phyloP scores from a whole-genome alignment of 2,888 invertebrate genomes.

The Colostygia pectinataria region DNA sequence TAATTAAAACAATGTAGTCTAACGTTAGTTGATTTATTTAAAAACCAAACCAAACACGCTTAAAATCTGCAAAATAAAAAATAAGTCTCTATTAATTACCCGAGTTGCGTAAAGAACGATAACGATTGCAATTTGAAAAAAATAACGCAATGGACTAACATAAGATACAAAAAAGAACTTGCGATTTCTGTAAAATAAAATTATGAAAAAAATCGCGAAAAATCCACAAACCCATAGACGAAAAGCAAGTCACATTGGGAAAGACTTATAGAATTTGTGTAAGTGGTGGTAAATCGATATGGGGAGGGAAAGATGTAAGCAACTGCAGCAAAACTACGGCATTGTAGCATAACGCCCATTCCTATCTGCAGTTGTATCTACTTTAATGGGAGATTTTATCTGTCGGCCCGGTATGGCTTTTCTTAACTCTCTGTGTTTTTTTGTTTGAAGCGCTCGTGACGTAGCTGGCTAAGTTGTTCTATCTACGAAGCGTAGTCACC shows the following conservation, averaged over 20 bases:
- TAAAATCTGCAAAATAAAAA: no score
- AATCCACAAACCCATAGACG: slow-evolving; percentile 14
- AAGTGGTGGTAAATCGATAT: slow-evolving; percentile 71
- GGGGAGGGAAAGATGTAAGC: slow-evolving; percentile 70
- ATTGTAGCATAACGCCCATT: slow-evolving; percentile 73
- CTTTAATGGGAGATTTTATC: slow-evolving; percentile 35
- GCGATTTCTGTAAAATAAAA: not conserved
- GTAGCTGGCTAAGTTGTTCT: no score
- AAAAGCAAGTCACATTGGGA: slow-evolving; percentile 27
- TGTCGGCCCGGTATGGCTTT: slow-evolving; percentile 12
- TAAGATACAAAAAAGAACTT: not conserved
- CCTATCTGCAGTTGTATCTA: slow-evolving; percentile 67
- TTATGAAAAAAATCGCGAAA: slow-evolving; percentile 13
- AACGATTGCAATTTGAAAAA: not conserved
- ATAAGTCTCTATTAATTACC: no score
- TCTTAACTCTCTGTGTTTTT: no score
- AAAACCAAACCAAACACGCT: no score
- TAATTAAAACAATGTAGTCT: no score
- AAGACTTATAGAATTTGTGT: slow-evolving; percentile 49
- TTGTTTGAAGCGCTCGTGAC: no score
- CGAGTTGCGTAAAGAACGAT: no score
- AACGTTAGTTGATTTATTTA: no score
- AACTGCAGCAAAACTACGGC: slow-evolving; percentile 78
- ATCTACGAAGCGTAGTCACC: no score
- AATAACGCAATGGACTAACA: not conserved